Base-by-base conservation (phyloP, 2,113 vertebrate genomes). In the Castor canadensis region DNA sequence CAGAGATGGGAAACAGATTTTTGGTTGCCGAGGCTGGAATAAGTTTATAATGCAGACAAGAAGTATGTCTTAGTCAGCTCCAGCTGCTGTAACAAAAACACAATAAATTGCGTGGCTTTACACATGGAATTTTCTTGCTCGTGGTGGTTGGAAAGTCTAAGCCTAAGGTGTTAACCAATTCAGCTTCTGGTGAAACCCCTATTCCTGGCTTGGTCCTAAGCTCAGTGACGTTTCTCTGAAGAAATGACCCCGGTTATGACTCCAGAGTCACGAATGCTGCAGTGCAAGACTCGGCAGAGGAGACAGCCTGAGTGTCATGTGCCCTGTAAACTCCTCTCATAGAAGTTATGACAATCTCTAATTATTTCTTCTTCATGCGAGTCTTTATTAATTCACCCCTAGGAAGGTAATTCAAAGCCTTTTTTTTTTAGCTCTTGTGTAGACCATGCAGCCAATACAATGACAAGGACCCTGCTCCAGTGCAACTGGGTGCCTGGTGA, bases 231-330 rank as follows among this genome's bases (percentile, higher is more conserved):
- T 40, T 76, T 83, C 67, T 83, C 71, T 38, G 24, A 82, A 60
- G 43, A 93, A 72, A 19, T 3, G 9, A 24, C 8, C 28, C 17
- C 0, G 1, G 2, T 40, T 11, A 9, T 54, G 20, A 12, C 22
- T 9, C 1, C 85, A 62, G 43, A 20, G 9, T n/a, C 43, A 40
- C 2, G 1, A 2, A 0, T 32, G 6, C 54, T 38, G 47, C 2
- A 0, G 4, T 13, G 30, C 52, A 71, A 43, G 75, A 47, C 17
- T n/a, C 11, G 5, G 38, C 30, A 58, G 32, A 66, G n/a, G 26
- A 40, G 56, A n/a, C 32, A 0, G 32, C 49, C 38, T 5, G 0
- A 2, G 4, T 28, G 38, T 6, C 2, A 10, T 2, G 45, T 5
- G 24, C 1, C 22, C n/a, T 35, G 5, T 30, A 26, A 77, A n/a